Evolutionary conservation across 2,797 vertebrate genomes (phyloP), one percentile per base, ranked within the genome.

Genomic region (Gouania willdenowi): DNA sequence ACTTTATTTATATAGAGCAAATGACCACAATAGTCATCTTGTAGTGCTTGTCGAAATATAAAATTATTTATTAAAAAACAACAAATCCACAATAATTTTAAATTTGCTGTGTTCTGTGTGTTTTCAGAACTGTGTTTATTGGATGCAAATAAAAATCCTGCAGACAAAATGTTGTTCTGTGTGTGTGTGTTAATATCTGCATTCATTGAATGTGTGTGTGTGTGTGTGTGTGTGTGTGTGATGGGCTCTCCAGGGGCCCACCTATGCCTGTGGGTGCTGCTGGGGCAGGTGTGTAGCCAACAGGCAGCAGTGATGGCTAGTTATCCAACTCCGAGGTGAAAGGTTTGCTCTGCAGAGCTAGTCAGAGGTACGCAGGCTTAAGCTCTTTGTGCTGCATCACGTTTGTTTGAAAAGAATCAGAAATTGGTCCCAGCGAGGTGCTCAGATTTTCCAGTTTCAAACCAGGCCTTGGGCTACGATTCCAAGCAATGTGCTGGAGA

Each of bases 241-340:
- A 47, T 26, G n/a, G 35, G 33, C 53, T 58, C 82, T 75, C 75
- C 8, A 49, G 79, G 76, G 80, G 67, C 50, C 71, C 44, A 75
- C 71, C 75, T 73, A 64, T 79, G 79, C 84, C 81, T 82, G 62
- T 47, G 70, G 79, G 77, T 81, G 62, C 53, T 78, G 10, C 29
- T 74, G 81, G 81, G 83, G 84, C 88, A 90, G 85, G 85, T 88
- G 87, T 77, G 77, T 82, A 68, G 83, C 86, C 82, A 76, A 79
- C 76, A 83, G 82, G 82, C 80, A 80, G 65, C 32, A 68, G 62
- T 41, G 71, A 74, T 70, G 79, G 75, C 77, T 83, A 81, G 78
- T 83, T 83, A 87, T 66, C 75, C 62, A 67, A 69, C 72, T 66
- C 47, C 27, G 70, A 79, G 73, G 64, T 82, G 72, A 84, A 71